phyloP scores from a whole-genome alignment of 2,113 vertebrate species.

The Eurypyga helias region DNA sequence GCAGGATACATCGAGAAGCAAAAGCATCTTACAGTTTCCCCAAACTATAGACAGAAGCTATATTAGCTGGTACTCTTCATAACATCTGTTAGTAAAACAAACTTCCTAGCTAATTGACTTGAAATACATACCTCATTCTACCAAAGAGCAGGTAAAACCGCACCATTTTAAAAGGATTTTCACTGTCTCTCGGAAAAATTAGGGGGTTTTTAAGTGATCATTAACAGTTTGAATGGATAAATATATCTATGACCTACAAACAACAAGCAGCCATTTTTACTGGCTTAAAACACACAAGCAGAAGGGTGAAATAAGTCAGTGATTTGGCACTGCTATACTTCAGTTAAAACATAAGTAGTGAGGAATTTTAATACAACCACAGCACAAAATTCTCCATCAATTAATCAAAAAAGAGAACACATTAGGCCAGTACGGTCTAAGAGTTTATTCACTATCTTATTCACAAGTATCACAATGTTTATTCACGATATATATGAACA shows the following conservation, averaged over 20 bases:
- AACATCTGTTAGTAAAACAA: not conserved
- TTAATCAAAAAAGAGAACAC: not conserved
- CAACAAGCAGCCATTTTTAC: not conserved
- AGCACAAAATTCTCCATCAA: not conserved
- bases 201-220: not conserved
- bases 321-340: not conserved
- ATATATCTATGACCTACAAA: not conserved
- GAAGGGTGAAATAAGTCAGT: not conserved
- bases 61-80: not conserved
- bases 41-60: not conserved
- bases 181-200: not conserved
- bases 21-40: accelerated
- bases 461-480: not conserved
- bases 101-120: not conserved
- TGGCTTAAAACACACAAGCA: not conserved
- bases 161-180: not conserved
- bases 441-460: not conserved
- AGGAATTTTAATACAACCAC: not conserved
- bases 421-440: not conserved
- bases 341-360: not conserved
- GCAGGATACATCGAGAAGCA: not conserved
- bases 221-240: not conserved
- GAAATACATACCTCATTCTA: not conserved
- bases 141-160: not conserved
- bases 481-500: not conserved